Conservation (phyloP, 2,888 invertebrate genomes). For the Epirrhoe tristata region DNA sequence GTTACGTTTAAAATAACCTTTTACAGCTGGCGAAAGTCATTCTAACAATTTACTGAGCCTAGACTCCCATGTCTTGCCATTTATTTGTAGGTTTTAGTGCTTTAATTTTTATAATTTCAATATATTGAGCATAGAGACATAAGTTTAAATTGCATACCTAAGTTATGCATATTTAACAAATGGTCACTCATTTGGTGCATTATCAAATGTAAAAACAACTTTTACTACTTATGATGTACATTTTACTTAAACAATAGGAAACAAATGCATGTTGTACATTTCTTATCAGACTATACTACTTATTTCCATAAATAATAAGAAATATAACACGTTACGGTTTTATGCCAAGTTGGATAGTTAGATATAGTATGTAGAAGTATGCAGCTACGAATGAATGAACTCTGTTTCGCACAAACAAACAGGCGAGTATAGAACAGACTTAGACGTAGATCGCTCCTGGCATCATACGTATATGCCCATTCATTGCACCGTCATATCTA, state of each 20-base stretch:
- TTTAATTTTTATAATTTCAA: background rate
- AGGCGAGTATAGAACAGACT: constrained; percentile 32
- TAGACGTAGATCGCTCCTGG: constrained; percentile 35
- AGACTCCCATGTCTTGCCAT: background rate
- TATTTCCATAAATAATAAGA: constrained; percentile 25
- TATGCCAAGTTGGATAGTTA: constrained; percentile 17
- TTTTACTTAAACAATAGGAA: constrained; percentile 23
- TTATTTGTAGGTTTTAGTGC: background rate
- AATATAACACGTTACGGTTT: constrained; percentile 19
- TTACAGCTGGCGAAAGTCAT: constrained; percentile 30
- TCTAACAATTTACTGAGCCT: constrained; percentile 37
- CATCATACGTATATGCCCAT: constrained; percentile 39
- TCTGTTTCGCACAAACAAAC: constrained; percentile 42
- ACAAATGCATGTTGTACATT: constrained; percentile 17
- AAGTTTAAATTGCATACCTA: background rate
- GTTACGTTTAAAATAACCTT: constrained; percentile 33
- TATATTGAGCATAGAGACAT: background rate
- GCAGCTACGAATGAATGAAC: constrained; percentile 43
- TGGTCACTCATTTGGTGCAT: background rate
- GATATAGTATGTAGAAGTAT: constrained; percentile 5
- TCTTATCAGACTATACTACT: constrained; percentile 20
- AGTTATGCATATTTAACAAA: background rate
- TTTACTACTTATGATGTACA: constrained; percentile 10
- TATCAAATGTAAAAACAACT: constrained; percentile 6
- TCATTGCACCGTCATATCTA: constrained; percentile 42